Percentiles rank a stretch among this genome's conserved stretches.
These are phyloP conservation scores for Bombus fervidus DNA, from an alignment of 1,140 invertebrate species.

Conservation along the genomic window DNA sequence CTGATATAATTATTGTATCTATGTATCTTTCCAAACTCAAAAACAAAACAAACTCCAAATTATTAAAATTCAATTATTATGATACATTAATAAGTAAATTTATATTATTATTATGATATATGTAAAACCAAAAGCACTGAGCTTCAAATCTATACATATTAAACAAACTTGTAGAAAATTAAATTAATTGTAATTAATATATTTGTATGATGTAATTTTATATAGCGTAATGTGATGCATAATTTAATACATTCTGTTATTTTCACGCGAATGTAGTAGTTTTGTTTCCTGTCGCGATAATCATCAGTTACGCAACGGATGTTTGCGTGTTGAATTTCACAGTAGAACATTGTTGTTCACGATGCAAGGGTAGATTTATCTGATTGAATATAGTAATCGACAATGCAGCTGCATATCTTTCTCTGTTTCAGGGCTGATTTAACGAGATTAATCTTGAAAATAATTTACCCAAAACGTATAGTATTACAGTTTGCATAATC, in stretches of 20 bases:
- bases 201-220: no score
- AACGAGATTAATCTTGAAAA: slow-evolving; percentile 15
- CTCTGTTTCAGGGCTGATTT: not conserved
- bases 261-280: not conserved
- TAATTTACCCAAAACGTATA: not conserved
- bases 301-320: slow-evolving; percentile 21
- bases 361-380: slow-evolving; percentile 32
- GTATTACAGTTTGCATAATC: not conserved
- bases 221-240: not conserved
- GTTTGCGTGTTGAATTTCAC: slow-evolving; percentile 30
- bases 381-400: slow-evolving; percentile 16
- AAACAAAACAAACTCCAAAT: no score
- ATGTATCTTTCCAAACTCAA: no score
- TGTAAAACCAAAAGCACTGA: no score
- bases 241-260: not conserved
- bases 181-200: no score
- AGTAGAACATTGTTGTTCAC: slow-evolving; percentile 12
- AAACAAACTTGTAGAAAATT: no score
- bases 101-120: no score
- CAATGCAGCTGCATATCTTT: slow-evolving; percentile 32
- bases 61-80: no score
- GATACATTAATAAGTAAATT: no score
- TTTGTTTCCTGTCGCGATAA: not conserved
- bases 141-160: no score
- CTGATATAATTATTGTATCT: no score